Conservation (phyloP, 2,113 vertebrate genomes). For the Peucedramus taeniatus region DNA sequence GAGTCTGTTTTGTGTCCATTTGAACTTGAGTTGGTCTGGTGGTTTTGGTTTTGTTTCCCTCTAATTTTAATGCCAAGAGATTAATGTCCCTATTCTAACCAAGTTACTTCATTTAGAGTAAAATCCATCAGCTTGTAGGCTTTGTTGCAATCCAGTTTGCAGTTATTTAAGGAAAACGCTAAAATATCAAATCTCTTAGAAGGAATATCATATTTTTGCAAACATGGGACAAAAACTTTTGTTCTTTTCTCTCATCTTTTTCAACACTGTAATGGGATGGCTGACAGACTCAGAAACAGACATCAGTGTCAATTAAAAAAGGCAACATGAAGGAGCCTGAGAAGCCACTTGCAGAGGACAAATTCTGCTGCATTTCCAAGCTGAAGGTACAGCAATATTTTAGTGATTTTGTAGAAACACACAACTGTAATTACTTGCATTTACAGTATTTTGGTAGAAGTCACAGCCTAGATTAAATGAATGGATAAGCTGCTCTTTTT, state of each 20-base stretch:
- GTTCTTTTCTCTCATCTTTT: background rate
- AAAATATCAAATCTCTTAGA: background rate
- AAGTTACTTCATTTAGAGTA: background rate
- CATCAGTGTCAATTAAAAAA: background rate
- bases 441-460: background rate
- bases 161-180: background rate
- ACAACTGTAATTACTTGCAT: background rate
- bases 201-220: background rate
- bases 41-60: background rate
- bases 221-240: background rate
- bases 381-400: slow-evolving; percentile 33
- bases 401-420: background rate
- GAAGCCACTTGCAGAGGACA: background rate
- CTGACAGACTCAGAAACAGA: background rate
- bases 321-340: background rate
- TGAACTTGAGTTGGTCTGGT: background rate
- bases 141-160: background rate
- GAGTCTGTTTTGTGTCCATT: background rate
- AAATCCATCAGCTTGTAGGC: background rate
- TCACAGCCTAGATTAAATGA: background rate
- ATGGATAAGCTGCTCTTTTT: background rate
- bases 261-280: background rate
- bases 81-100: background rate
- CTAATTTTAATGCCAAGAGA: background rate
- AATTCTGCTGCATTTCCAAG: slow-evolving; percentile 38